Base-by-base conservation (phyloP, 2,888 invertebrate species). In the Meganola albula region DNA sequence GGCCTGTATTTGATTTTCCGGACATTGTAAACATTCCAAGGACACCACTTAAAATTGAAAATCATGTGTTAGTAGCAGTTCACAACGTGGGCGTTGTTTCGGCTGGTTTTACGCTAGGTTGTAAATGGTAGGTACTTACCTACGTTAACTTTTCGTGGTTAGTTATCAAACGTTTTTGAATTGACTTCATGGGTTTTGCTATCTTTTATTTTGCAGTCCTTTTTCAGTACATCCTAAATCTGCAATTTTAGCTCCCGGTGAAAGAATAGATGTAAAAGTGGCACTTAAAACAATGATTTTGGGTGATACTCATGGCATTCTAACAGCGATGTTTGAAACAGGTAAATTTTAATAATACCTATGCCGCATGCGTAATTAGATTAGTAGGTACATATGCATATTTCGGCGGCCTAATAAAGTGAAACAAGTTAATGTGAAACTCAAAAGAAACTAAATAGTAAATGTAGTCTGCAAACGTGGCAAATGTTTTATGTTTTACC, bases 191-290 rank as follows among this genome's bases (percentile, higher is more conserved):
- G 16, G 4, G 6, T 7, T 27, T 11, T 12, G 6, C 5, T 21
- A 12, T 2, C 12, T 27, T 10, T 12, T 10, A 14, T 12, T 5
- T 16, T 16, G 4, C 58, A 85, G 85, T 38, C 87, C 88, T 8
- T 90, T 90, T 65, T 74, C 74, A 32, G 77, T 87, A 4, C 63
- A 75, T 31, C 90, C 90, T 1, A 68, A 74, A 37, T 87, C 87
- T 18, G 88, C 80, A 1, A 73, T 77, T 40, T 60, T 91, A 25
- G 69, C 71, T 14, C 75, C 87, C 3, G 70, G 79, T 12, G 76
- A 88, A 46, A 78, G 72, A 24, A 63, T 86, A 26, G 82, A 87
- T 44, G 54, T 90, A 1, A 82, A 63, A 39, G 58, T 90, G n/a
- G 59, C 58, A 12, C 89, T 89, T 48, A 80, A 82, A 53, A 85